phyloP scores from a whole-genome alignment of 2,888 invertebrate genomes.

The Sminthurides aquaticus region DNA sequence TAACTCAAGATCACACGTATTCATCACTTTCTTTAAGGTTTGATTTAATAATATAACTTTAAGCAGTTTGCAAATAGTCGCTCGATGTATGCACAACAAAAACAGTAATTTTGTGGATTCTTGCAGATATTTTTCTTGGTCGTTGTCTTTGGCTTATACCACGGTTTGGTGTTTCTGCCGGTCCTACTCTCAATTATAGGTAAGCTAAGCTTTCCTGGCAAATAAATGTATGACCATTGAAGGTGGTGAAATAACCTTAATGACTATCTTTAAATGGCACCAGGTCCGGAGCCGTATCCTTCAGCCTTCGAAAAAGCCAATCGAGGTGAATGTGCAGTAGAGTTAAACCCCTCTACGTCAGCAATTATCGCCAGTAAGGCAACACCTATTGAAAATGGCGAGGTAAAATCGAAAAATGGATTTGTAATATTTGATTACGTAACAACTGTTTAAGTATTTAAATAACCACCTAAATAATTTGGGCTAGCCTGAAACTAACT shows the following conservation, averaged over 20 bases:
- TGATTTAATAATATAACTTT: slow-evolving; percentile 1
- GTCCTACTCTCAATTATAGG: slow-evolving; percentile 53
- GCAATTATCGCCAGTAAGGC: background rate
- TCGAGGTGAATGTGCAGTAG: background rate
- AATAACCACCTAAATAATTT: too few relatives aligned
- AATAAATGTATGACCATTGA: too few relatives aligned
- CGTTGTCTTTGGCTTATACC: slow-evolving; percentile 68
- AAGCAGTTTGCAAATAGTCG: background rate
- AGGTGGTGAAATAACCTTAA: too few relatives aligned
- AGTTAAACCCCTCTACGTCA: slow-evolving; percentile 5
- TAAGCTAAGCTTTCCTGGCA: background rate
- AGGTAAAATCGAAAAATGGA: background rate
- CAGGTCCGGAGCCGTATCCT: slow-evolving; percentile 19
- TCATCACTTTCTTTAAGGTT: slow-evolving; percentile 53
- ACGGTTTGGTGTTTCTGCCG: slow-evolving; percentile 67
- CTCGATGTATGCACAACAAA: too few relatives aligned
- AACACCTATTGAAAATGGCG: background rate
- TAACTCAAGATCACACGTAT: slow-evolving; percentile 51
- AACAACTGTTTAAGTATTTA: slow-evolving; percentile 8
- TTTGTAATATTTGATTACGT: slow-evolving; percentile 14
- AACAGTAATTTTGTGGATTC: background rate
- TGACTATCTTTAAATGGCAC: too few relatives aligned
- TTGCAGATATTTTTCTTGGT: slow-evolving; percentile 65
- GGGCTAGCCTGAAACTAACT: too few relatives aligned
- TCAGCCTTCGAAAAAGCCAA: slow-evolving; percentile 4